phyloP scores from a whole-genome alignment of 2,888 invertebrate genomes.

The Nasonovia ribisnigri region DNA sequence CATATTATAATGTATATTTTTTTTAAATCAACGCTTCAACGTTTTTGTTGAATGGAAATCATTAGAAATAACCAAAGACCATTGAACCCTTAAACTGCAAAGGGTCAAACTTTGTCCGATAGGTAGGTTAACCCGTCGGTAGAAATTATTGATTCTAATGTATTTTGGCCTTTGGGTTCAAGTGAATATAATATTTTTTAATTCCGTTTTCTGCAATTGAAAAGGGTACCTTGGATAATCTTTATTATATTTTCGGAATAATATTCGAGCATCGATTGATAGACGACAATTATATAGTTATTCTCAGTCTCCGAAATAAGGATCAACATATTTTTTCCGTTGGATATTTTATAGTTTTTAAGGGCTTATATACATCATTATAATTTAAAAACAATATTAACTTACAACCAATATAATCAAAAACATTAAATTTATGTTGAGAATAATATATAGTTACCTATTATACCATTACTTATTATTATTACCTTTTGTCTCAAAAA shows the following conservation, averaged over 20 bases:
- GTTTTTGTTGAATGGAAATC: not conserved
- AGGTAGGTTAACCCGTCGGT: not conserved
- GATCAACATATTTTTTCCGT: not conserved
- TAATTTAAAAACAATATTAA: not conserved
- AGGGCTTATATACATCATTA: not conserved
- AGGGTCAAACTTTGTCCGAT: not conserved
- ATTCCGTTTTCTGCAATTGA: not conserved
- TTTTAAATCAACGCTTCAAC: not conserved
- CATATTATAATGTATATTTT: not conserved
- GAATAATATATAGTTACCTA: not conserved
- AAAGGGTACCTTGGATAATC: not conserved
- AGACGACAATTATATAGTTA: not conserved
- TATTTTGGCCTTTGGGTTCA: not conserved
- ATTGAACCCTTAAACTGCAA: not conserved
- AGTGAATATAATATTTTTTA: slow-evolving; percentile 24
- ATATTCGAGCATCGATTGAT: not conserved
- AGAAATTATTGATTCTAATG: slow-evolving; percentile 28
- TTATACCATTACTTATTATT: not conserved
- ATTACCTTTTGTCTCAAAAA: not conserved
- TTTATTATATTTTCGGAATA: not conserved
- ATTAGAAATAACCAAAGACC: slow-evolving; percentile 28
- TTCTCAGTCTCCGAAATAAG: not conserved
- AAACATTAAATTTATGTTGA: not conserved
- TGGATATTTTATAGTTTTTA: not conserved
- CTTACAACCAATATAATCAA: not conserved